Percentiles rank a stretch among this genome's conserved stretches.
Evolutionary conservation across 23 tunicate species (phyloP).

Genomic region (Oikopleura vanhoeffeni): DNA sequence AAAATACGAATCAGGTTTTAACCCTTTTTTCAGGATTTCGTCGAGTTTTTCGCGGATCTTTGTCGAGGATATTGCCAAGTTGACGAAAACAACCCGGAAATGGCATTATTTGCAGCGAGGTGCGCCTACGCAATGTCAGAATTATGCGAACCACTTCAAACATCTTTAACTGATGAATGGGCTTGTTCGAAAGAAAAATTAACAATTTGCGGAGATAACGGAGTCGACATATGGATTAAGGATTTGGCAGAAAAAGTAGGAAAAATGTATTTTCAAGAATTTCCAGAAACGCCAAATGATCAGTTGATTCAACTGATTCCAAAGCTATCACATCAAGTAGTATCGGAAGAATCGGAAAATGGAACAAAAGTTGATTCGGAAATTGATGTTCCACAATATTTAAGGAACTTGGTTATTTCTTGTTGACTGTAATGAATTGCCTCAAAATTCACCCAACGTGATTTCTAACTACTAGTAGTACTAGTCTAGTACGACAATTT

Average conservation of each 20-base stretch:
- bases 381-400: conserved; percentile 7
- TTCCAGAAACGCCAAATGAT: not conserved
- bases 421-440: not conserved
- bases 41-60: not conserved
- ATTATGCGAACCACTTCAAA: not conserved
- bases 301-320: not conserved
- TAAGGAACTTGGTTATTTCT: not conserved
- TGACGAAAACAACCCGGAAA: not conserved
- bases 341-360: not conserved
- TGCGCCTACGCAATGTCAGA: not conserved
- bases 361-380: not conserved
- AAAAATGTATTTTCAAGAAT: not conserved
- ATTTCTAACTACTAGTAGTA: no score
- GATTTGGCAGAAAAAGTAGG: not conserved
- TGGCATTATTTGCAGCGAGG: not conserved
- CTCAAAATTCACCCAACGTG: no score
- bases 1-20: no score
- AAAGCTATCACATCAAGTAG: not conserved
- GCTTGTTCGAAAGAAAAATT: not conserved
- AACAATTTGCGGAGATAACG: not conserved
- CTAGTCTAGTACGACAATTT: no score
- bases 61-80: not conserved
- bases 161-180: not conserved
- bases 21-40: no score
- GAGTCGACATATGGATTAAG: not conserved